Base-by-base conservation (phyloP, 1,140 invertebrate species). In the Pseudobourletiella spinata region DNA sequence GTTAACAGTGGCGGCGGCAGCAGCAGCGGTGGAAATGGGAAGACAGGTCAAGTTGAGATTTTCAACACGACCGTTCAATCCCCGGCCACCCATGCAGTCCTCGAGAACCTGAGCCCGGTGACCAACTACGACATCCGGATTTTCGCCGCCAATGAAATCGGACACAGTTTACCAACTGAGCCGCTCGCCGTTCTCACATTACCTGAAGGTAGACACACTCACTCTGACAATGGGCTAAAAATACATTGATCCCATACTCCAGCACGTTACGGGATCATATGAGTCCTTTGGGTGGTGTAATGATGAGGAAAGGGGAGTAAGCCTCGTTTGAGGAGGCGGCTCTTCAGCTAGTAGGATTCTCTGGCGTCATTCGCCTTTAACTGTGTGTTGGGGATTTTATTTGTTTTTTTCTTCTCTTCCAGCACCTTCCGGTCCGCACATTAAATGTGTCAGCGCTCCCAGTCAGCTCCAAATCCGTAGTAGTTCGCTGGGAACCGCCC, bases 121-220 rank as follows among this genome's bases (percentile, higher is more conserved):
- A 74, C 71, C 32, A 57, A 65, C 24, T 78, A 77, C 59, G 63
- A 75, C 44, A 64, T 77, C 2, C 61, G 76, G 25, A 65, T 77
- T 1, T 65, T 73, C 44, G 74, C 76, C 15, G 71, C 71, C 32
- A 78, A 78, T 64, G 69, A 74, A 11, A 70, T 78, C 18, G 77
- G 77, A 18, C 59, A 70, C 20, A 74, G 76, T 30, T 43, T 70
- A 20, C 72, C 75, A 0, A 57, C 60, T 2, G 59, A 69, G 39
- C 58, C 64, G 26, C 58, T 67, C 1, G 24, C 44, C 4, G 65
- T 69, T 14, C 43, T 66, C 16, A 69, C 67, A 16, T 52, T 69
- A 51, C 61, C 64, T 18, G 67, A 69, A 61, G 64, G 64, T 65
- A 46, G 26, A n/a, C n/a, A n/a, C n/a, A n/a, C n/a, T n/a, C n/a